phyloP scores from a whole-genome alignment of 2,113 vertebrate genomes.

The Diadophis punctatus region DNA sequence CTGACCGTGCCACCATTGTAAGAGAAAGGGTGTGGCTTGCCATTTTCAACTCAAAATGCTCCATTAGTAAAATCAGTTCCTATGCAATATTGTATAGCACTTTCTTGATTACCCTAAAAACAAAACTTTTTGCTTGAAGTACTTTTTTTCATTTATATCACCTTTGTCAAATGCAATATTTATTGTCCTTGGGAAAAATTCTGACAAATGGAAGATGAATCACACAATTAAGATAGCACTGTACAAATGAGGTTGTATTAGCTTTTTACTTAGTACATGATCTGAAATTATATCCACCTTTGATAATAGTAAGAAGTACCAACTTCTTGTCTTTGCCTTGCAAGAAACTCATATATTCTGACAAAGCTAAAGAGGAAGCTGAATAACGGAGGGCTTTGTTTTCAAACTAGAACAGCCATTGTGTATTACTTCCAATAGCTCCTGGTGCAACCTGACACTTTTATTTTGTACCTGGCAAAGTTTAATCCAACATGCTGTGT shows the following conservation, averaged over 20 bases:
- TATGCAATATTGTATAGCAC: neutral
- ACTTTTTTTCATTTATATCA: neutral
- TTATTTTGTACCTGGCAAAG: neutral
- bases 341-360: neutral
- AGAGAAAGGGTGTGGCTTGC: neutral
- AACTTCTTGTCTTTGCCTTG: neutral
- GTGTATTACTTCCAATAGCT: neutral
- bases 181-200: neutral
- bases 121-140: neutral
- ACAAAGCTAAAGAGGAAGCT: neutral
- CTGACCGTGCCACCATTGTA: neutral
- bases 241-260: neutral
- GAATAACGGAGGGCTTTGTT: neutral
- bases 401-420: neutral
- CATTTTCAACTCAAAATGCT: neutral
- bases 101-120: neutral
- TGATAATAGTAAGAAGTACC: neutral
- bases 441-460: neutral
- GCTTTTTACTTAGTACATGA: neutral
- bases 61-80: neutral
- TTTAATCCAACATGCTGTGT: neutral
- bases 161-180: neutral
- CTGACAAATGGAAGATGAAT: neutral
- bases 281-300: neutral
- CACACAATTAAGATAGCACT: neutral